Base-by-base conservation (phyloP, 2,797 vertebrate genomes). In the Sebastes variabilis region DNA sequence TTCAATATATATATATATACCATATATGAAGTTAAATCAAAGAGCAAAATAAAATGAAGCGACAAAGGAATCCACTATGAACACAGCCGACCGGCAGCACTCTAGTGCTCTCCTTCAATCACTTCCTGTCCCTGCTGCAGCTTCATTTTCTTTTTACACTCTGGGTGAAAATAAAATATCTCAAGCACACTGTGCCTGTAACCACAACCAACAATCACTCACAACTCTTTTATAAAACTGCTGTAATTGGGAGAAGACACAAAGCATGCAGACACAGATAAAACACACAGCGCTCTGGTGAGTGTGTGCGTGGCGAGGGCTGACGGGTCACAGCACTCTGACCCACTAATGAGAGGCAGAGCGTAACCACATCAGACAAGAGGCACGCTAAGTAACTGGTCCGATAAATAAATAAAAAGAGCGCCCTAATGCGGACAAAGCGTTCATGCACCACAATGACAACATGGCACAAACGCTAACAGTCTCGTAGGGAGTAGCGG, bases 261-360 rank as follows among this genome's bases (percentile, higher is more conserved):
- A 73, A 56, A 75, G 59, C 9, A 27, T 59, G 66, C 66, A 60
- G 60, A 77, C 65, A 13, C 29, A 65, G 77, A 77, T 77, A 13
- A 78, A 73, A 74, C 52, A 64, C 75, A 32, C 66, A 6, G 56
- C 0, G 3, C 68, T 66, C 5, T 60, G 68, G 61, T 49, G 81
- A 66, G 80, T 46, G 75, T 80, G 70, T 75, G 70, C 2, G 66
- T 71, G 67, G 24, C 2, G 42, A 78, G 49, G 67, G 72, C 46
- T 77, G 77, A 75, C 32, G 29, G 89, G 88, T 92, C 90, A 60
- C 76, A 65, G 77, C 27, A 25, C 72, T 68, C 77, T 75, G 86
- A 90, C 87, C 88, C 81, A 65, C 85, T 89, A 92, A 89, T 82
- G 81, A 92, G 89, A 87, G 79, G 69, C 83, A 83, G 81, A 89